These are phyloP conservation scores for Solen grandis DNA, from an alignment of 1,140 invertebrate species.

Conservation along the genomic window DNA sequence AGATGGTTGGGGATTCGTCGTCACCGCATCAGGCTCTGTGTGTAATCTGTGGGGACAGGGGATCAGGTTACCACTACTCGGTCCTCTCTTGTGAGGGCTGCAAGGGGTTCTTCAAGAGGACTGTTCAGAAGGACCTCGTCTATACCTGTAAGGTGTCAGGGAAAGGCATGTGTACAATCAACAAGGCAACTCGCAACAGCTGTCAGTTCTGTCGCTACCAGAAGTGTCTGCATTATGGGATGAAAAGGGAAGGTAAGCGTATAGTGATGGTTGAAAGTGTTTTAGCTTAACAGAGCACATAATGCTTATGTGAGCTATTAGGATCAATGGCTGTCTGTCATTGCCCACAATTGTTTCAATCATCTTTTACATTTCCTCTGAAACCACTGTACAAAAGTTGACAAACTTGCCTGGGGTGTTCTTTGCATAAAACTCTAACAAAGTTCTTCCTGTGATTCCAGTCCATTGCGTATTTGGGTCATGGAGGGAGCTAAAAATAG, in stretches of 20 bases:
- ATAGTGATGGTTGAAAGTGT: background rate
- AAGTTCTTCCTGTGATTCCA: no score
- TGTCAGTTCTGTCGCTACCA: conserved; percentile 99
- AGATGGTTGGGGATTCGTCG: background rate
- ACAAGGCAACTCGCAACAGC: conserved; percentile 86
- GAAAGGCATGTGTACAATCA: conserved; percentile 96
- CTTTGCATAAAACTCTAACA: no score
- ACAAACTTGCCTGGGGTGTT: no score
- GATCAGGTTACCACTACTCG: conserved; percentile 98
- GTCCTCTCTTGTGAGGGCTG: conserved; percentile 94
- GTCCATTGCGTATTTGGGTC: no score
- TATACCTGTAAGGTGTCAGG: conserved; percentile 94
- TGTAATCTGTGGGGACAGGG: conserved; percentile 87
- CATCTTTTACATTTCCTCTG: no score
- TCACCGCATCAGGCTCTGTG: conserved; percentile 84
- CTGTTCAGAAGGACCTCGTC: conserved; percentile 97
- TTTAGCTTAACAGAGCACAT: no score
- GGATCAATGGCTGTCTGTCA: no score
- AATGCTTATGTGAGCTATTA: no score
- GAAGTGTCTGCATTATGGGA: conserved; percentile 99
- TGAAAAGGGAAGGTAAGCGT: conserved; percentile 96
- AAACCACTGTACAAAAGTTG: no score
- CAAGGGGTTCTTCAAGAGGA: conserved; percentile 99
- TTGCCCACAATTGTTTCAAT: no score
- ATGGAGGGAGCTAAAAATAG: no score